phyloP scores from a whole-genome alignment of 2,888 invertebrate genomes.

The Furcula furcula region DNA sequence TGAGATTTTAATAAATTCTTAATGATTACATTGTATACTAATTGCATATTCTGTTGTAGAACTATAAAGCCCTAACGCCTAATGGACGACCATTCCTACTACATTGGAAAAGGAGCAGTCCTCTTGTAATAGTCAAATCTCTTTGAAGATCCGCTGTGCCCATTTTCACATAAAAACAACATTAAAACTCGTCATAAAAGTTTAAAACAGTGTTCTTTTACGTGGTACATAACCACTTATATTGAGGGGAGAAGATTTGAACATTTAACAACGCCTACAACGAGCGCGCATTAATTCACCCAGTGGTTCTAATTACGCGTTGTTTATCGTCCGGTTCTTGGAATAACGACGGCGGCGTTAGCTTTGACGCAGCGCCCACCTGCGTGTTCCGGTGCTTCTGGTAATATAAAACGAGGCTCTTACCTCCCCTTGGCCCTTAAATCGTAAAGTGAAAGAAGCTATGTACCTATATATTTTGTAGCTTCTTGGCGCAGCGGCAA shows the following conservation, averaged over 20 bases:
- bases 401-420: not conserved
- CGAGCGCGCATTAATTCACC: constrained; percentile 30
- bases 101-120: constrained; percentile 82
- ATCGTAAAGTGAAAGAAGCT: not conserved
- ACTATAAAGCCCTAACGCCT: constrained; percentile 79
- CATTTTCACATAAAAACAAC: too few relatives aligned
- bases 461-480: not conserved
- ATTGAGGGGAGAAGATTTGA: not conserved
- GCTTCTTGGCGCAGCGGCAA: too few relatives aligned
- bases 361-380: constrained; percentile 4
- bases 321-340: constrained; percentile 26
- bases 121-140: too few relatives aligned
- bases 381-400: constrained; percentile 2
- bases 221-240: too few relatives aligned
- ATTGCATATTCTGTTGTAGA: too few relatives aligned
- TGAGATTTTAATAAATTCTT: too few relatives aligned
- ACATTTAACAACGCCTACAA: constrained; percentile 5
- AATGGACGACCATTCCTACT: constrained; percentile 81
- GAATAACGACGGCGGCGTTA: constrained; percentile 25
- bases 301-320: constrained; percentile 24
- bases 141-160: too few relatives aligned
- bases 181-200: too few relatives aligned
- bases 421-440: not conserved
- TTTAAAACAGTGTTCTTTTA: too few relatives aligned
- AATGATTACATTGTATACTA: too few relatives aligned